Evolutionary conservation across 2,113 vertebrate species (phyloP).

Genomic region (Balaeniceps rex): DNA sequence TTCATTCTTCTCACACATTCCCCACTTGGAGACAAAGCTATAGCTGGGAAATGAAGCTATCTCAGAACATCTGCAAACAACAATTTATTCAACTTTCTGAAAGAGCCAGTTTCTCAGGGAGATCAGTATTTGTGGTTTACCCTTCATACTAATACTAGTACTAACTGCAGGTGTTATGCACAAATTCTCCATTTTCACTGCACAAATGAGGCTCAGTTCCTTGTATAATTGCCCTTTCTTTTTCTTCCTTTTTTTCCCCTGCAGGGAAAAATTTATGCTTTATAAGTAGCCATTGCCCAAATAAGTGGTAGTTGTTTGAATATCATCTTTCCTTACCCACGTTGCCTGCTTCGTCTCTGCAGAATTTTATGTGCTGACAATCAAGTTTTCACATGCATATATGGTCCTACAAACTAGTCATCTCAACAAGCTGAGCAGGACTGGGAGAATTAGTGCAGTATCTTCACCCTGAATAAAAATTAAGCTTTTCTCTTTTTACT

Average conservation of each 20-base stretch:
- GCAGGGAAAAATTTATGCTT: neutral
- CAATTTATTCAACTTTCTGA: neutral
- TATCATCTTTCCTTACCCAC: neutral
- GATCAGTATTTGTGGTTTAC: neutral
- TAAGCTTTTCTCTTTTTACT: neutral
- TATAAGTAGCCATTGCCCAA: neutral
- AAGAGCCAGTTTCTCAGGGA: neutral
- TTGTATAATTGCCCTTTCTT: neutral
- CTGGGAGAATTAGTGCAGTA: neutral
- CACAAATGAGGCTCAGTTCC: neutral
- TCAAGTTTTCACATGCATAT: neutral
- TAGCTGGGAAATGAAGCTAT: neutral
- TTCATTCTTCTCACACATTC: neutral
- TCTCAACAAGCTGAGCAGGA: neutral
- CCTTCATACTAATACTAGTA: neutral
- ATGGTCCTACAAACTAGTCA: neutral
- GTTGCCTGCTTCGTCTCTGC: neutral
- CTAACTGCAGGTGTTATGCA: neutral
- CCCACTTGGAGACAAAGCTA: neutral
- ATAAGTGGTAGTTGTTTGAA: neutral
- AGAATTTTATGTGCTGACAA: neutral
- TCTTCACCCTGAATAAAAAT: neutral
- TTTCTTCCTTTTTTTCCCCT: rapidly evolving
- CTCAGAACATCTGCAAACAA: neutral
- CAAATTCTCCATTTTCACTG: neutral